Evolutionary conservation across 2,113 vertebrate species (phyloP).

Genomic region (Podiceps cristatus): DNA sequence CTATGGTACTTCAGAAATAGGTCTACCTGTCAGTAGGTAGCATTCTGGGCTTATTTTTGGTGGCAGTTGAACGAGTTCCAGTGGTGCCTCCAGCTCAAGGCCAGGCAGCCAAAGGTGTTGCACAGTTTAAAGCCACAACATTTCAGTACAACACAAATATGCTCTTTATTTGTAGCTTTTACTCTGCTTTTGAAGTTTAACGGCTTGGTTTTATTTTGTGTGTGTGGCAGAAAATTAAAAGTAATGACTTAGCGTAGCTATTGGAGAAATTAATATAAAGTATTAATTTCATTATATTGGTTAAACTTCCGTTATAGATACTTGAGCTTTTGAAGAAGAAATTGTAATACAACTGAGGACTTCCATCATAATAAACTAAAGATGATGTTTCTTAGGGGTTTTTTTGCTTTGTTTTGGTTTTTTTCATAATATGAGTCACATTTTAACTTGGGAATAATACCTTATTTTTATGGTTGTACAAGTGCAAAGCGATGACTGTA

Average conservation of each 20-base stretch:
- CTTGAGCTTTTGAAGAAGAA: not conserved
- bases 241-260: not conserved
- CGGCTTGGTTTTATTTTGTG: not conserved
- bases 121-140: fast-evolving
- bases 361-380: not conserved
- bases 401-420: not conserved
- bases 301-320: not conserved
- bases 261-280: not conserved
- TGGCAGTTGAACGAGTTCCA: not conserved
- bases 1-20: not conserved
- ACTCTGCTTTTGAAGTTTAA: not conserved
- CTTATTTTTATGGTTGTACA: not conserved
- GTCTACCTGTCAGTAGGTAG: not conserved
- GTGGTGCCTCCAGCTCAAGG: not conserved
- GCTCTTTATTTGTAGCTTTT: not conserved
- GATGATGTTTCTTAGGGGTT: not conserved
- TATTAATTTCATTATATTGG: not conserved
- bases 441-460: not conserved
- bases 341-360: not conserved
- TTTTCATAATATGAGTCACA: not conserved
- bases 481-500: not conserved
- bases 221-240: not conserved
- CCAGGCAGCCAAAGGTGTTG: not conserved
- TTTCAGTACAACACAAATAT: not conserved
- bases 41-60: not conserved